Percentiles rank a stretch among this genome's conserved stretches.
These are phyloP conservation scores for Rattus rattus DNA, from an alignment of 2,113 vertebrate genomes.

Conservation along the genomic window DNA sequence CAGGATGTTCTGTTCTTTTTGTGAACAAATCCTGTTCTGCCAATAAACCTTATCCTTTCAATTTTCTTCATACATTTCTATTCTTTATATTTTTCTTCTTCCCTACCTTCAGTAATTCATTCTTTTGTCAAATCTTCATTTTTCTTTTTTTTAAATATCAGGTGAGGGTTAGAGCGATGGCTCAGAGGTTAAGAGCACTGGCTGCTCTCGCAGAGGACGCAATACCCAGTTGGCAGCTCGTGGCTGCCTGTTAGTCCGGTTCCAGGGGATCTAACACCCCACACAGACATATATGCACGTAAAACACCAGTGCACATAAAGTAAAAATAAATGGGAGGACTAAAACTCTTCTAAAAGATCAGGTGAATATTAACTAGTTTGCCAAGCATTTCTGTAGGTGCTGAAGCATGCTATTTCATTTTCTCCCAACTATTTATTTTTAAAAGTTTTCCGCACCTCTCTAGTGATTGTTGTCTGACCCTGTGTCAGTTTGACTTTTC, in stretches of 20 bases:
- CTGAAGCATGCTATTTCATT: background rate
- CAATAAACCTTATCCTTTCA: background rate
- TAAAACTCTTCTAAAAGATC: background rate
- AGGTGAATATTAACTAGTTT: background rate
- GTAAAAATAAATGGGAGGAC: too few relatives aligned
- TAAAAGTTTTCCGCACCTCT: conserved; percentile 25
- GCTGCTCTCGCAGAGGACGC: too few relatives aligned
- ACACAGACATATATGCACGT: too few relatives aligned
- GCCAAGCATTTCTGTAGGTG: background rate
- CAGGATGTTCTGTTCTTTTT: background rate
- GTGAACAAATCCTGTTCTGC: background rate
- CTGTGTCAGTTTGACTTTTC: background rate
- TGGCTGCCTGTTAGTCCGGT: too few relatives aligned
- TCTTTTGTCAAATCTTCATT: background rate
- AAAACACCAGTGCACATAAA: too few relatives aligned
- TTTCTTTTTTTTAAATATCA: background rate
- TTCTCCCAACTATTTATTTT: background rate
- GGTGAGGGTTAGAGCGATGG: background rate
- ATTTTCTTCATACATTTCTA: background rate
- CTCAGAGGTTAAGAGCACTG: too few relatives aligned
- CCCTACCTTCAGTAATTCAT: conserved; percentile 15
- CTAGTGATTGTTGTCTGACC: background rate
- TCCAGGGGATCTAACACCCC: too few relatives aligned
- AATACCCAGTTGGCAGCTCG: too few relatives aligned
- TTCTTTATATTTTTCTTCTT: background rate